These are phyloP conservation scores for Esox niger DNA, from an alignment of 2,113 vertebrate species.

Conservation along the genomic window DNA sequence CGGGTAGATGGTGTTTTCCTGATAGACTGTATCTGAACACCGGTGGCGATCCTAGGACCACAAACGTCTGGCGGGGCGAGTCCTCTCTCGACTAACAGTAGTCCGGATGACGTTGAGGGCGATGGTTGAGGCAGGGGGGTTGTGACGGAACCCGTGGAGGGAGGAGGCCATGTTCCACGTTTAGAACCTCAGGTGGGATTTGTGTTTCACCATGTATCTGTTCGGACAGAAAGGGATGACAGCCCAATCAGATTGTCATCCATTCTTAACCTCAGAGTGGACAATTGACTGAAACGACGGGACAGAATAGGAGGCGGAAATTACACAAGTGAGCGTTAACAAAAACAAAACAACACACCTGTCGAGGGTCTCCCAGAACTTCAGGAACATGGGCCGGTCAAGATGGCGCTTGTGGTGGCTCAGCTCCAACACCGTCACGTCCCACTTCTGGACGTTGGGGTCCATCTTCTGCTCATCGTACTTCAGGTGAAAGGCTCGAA, in stretches of 20 bases:
- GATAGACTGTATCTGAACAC: constrained; percentile 6
- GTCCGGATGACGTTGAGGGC: constrained; percentile 7
- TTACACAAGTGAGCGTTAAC: no score
- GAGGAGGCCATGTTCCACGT: constrained; percentile 34
- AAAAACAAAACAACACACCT: constrained; percentile 73
- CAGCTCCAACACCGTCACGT: constrained; percentile 93
- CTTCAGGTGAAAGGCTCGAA: constrained; percentile 98
- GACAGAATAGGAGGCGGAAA: no score
- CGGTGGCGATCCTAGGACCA: background rate
- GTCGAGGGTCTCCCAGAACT: constrained; percentile 98
- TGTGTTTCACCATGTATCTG: constrained; percentile 99
- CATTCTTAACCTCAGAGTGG: no score
- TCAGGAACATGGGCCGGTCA: constrained; percentile 92
- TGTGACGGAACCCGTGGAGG: constrained; percentile 18
- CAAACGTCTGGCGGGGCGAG: constrained; percentile 18
- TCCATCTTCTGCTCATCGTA: constrained; percentile 95
- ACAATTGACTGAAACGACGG: no score
- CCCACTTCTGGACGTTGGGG: constrained; percentile 98
- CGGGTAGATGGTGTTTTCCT: constrained; percentile 20
- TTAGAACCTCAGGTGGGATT: constrained; percentile 98
- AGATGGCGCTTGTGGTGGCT: constrained; percentile 96
- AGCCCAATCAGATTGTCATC: no score
- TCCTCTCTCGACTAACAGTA: background rate
- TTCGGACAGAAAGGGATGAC: background rate
- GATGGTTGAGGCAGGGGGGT: background rate